Evolutionary conservation across 2,797 vertebrate genomes (phyloP).

Genomic region (Trichosurus vulpecula): DNA sequence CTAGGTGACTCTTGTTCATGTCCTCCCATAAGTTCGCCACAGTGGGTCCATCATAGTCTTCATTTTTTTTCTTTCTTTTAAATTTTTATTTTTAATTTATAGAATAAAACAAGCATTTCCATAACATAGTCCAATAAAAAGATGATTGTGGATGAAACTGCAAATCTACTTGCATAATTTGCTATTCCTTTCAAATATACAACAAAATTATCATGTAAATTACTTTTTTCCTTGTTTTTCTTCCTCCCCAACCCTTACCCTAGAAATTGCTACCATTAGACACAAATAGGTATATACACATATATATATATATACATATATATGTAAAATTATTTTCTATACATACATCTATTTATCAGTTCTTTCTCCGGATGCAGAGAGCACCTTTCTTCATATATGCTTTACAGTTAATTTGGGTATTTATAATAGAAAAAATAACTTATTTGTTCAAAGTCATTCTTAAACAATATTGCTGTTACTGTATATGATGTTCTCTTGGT

Average conservation of each 20-base stretch:
- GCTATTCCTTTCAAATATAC: not conserved
- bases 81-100: not conserved
- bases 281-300: not conserved
- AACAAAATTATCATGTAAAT: not conserved
- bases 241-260: too few species aligned
- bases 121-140: not conserved
- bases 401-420: not conserved
- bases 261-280: not conserved
- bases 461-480: not conserved
- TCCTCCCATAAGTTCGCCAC: not conserved
- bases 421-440: not conserved
- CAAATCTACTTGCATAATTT: not conserved
- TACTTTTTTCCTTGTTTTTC: not conserved
- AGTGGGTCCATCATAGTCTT: not conserved
- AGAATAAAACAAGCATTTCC: not conserved
- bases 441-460: not conserved
- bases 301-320: too few species aligned
- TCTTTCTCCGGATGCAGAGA: not conserved
- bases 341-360: not conserved
- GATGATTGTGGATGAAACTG: not conserved
- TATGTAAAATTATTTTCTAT: not conserved
- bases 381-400: not conserved
- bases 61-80: not conserved
- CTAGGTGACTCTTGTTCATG: not conserved
- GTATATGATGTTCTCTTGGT: not conserved